Base-by-base conservation (phyloP, 2,113 vertebrate genomes). In the Helogale parvula region DNA sequence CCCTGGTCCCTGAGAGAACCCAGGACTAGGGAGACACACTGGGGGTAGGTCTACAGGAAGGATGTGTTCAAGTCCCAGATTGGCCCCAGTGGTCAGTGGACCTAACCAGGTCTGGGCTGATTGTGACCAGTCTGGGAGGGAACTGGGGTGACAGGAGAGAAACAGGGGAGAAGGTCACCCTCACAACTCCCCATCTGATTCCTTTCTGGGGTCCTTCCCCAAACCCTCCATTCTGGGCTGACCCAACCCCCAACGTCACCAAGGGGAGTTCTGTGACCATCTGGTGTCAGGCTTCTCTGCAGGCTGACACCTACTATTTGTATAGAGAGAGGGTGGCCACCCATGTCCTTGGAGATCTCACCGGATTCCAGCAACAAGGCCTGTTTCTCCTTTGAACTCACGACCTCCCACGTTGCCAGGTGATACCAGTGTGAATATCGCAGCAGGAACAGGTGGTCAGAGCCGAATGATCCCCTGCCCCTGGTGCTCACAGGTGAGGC, bases 291-390 rank as follows among this genome's bases (percentile, higher is more conserved):
- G 72, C 57, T 0, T 35, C 50, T n/a, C 57, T 6, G 10, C 3
- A 21, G 80, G 68, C 35, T 0, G 3, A 33, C 0, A 0, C 0
- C 25, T 88, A 68, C n/a, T 0, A 0, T 33, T 84, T 96, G 27
- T 35, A 15, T n/a, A 94, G 11, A 84, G 52, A 16, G 1, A 15
- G 21, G 0, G 0, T 0, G 8, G 15, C 0, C 0, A 13, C 0
- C 1, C 17, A 38, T 12, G 2, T 10, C 23, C 57, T 25, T 63
- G 69, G 4, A 71, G 0, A 1, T 0, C 15, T 63, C 33, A 17
- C 3, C 0, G 41, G 2, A 17, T 19, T 35, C 15, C 9, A 50
- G 27, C 1, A 19, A 38, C 2, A 65, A 17, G 57, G n/a, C 2
- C 9, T 0, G 41, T 8, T 81, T 80, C 57, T 1, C 0, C 92